These are phyloP conservation scores for Temnothorax unifasciatus DNA, from an alignment of 2,888 invertebrate species.

Conservation along the genomic window DNA sequence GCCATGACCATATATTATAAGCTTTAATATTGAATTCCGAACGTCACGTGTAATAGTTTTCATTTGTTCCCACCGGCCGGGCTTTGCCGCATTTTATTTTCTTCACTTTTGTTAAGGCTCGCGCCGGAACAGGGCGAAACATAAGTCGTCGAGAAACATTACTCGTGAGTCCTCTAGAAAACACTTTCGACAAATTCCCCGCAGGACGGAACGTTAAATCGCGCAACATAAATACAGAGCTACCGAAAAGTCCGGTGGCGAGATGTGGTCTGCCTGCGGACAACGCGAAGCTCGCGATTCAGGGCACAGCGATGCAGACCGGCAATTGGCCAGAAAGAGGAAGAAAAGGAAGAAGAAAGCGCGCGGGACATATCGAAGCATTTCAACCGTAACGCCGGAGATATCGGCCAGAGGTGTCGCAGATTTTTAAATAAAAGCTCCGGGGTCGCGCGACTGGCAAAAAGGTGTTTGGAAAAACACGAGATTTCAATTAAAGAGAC, in stretches of 20 bases:
- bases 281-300: conserved; percentile 16
- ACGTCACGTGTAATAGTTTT: conserved; percentile 79
- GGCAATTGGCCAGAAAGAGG: conserved; percentile 16
- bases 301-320: conserved; percentile 12
- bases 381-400: conserved; percentile 67
- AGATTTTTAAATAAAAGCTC: conserved; percentile 79
- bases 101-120: background rate
- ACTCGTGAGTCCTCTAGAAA: background rate
- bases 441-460: conserved; percentile 71
- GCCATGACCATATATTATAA: conserved; percentile 79
- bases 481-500: conserved; percentile 89
- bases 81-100: conserved; percentile 19
- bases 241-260: conserved; percentile 10
- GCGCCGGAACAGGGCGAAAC: background rate
- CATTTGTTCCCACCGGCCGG: conserved; percentile 62
- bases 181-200: background rate
- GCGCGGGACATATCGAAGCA: conserved; percentile 36
- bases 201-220: background rate
- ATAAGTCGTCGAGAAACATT: background rate
- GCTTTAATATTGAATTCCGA: conserved; percentile 82
- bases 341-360: conserved; percentile 6
- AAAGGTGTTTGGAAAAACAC: conserved; percentile 86
- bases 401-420: conserved; percentile 80
- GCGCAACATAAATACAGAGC: background rate
- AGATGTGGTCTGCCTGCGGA: background rate